Evolutionary conservation across 1,140 invertebrate genomes (phyloP), one percentile per base, ranked within the genome.

Genomic region (Limonius californicus): DNA sequence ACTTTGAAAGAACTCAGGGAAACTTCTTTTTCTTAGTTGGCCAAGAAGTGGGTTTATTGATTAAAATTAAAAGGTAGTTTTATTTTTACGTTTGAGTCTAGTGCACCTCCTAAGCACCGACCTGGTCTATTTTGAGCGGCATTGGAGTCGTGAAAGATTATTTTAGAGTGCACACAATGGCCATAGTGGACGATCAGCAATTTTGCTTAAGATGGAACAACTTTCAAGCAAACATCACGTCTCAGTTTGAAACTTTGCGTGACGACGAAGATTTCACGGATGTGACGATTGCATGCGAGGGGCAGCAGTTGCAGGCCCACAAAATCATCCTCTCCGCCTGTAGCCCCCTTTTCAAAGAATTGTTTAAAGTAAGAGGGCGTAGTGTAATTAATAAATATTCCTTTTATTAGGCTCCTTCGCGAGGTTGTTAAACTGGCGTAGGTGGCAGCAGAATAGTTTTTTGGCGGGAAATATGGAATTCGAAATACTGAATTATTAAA

Each of bases 161-260:
- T 11, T 39, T 39, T 39, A 39, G 18, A 21, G 45, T 50, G 45
- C 3, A 11, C 15, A 21, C 9, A 50, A 55, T 55, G 53, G n/a
- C 21, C 18, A 75, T 81, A 78, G 82, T 79, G 77, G 83, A 82
- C 76, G 83, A 87, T 75, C 87, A 94, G 84, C 90, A 92, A 81
- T 94, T 92, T 82, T 94, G 91, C 84, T 84, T 94, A 78, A 86
- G 90, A 83, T 94, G 91, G 91, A 93, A 93, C 84, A 92, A 93
- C 82, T 92, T 92, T 85, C 89, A 92, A 80, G 88, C 88, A 66
- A 94, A 92, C 79, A 90, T 93, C 78, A 88, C 87, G 72, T 87
- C 86, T 4, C 87, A 89, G 79, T 87, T 90, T 80, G 88, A 89
- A 79, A 84, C 85, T 71, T 80, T 90, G 71, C 81, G 87, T 74